Evolutionary conservation across 2,113 vertebrate genomes (phyloP), one percentile per base, ranked within the genome.

Genomic region (Ascaphus truei): DNA sequence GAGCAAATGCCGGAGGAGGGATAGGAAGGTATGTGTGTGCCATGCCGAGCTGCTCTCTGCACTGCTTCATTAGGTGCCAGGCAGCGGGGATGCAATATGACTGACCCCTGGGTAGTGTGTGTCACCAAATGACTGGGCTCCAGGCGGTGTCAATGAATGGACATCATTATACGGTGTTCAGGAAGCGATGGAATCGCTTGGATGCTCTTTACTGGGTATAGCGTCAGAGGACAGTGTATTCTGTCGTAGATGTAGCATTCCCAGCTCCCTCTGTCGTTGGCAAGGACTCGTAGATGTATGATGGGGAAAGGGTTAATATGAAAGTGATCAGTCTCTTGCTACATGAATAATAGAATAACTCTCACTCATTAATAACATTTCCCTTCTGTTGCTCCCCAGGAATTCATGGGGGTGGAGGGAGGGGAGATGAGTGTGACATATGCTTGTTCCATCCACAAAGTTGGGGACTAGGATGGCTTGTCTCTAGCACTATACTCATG

Each of bases 351-450:
- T 62, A 48, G 39, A 62, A 15, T 2, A 7, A 7, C 16, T 27
- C 11, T 45, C 41, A 39, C 37, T 20, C 59, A 62, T 62, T 47
- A 62, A 33, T 48, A 62, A 62, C 48, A 41, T 48, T 15, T 22
- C 33, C 59, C 59, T 62, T 62, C 59, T 62, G 59, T 22, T 47
- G 37, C 59, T 62, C 27, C 39, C 59, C 59, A 22, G 59, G 59
- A 62, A 45, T 7, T 62, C 26, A 31, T 29, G 27, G 39, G 18
- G 29, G n/a, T 39, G 27, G 31, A 31, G 16, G 27, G 39, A 13
- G 29, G n/a, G 59, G 27, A 45, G 41, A 47, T 61, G 58, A 47
- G 39, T 4, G 12, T 18, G 41, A 47, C 59, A 62, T 62, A 43
- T 62, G 59, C 12, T 62, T 18, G 3, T 15, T 31, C 58, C 58